Evolutionary conservation across 2,113 vertebrate genomes (phyloP), one percentile per base, ranked within the genome.

Genomic region (Myiozetetes cayanensis): DNA sequence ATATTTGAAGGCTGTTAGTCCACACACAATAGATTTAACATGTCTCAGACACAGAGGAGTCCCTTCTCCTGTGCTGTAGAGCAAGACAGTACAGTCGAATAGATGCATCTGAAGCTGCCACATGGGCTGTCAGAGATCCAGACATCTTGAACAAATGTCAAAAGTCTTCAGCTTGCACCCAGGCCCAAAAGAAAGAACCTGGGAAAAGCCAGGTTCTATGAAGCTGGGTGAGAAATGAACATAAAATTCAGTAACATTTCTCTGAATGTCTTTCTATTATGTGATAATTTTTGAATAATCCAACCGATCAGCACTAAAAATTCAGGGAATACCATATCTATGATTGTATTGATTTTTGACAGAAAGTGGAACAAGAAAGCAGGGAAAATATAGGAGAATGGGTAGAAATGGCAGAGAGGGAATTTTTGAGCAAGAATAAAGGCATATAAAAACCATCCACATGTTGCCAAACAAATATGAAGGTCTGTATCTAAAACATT

Each of bases 381-480:
- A 58, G 23, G 3, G 10, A 50, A 86, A 73, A 62, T 56, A 28
- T 1, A 86, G 56, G 12, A 58, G 22, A 58, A 62, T 5, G 2
- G 12, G 9, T 12, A 93, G 68, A 79, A 93, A 82, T 44, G 5
- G 9, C 39, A 93, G 70, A 71, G 15, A 14, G 2, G 4, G 24
- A 44, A 24, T 24, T 52, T 82, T 14, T 9, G 30, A 78, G 44
- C n/a, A 62, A 11, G 6, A 72, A 65, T 6, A 16, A 55, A 67
- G 27, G 6, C 1, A 0, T 4, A 7, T 30, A 71, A 49, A 80
- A 94, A 39, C 13, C 12, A 71, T 2, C 6, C 20, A 27, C 0
- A 0, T 8, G 20, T 75, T 52, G 35, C 35, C 68, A 16, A 82
- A 82, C 0, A 0, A 87, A 18, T 1, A 0, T 23, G 19, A 37